A percentile compares a stretch with the other conserved stretches of the same genome.
phyloP scores from a whole-genome alignment of 1,140 invertebrate genomes.

The Zelostemma sp. region DNA sequence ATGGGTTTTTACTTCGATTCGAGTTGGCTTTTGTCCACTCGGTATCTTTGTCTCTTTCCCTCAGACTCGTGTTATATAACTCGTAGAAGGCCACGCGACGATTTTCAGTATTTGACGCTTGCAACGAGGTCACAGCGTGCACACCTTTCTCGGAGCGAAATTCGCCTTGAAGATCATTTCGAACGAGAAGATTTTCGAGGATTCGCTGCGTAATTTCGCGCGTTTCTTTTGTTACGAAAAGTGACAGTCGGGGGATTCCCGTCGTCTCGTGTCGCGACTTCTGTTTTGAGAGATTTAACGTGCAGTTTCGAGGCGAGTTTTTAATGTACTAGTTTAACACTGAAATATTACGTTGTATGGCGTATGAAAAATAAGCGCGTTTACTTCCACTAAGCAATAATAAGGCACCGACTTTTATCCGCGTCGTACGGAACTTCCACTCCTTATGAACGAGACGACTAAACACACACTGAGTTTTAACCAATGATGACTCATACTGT shows the following conservation, averaged over 20 bases:
- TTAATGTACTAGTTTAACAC: not conserved
- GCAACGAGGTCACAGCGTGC: constrained; percentile 10
- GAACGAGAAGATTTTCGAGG: not conserved
- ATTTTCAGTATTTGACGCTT: constrained; percentile 19
- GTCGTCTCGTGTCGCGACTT: not conserved
- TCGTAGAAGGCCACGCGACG: constrained; percentile 33
- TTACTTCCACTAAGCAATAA: constrained; percentile 1
- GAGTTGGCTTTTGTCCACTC: too few relatives aligned
- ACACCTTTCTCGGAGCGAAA: constrained; percentile 8
- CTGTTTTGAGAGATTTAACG: not conserved
- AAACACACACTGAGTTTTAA: constrained; percentile 67
- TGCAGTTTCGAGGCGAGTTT: not conserved
- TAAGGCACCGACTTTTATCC: constrained; percentile 32
- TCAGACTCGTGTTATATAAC: constrained; percentile 38
- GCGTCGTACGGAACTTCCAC: constrained; percentile 54
- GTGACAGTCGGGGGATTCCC: too few relatives aligned
- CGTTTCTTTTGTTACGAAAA: not conserved
- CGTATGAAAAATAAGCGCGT: not conserved
- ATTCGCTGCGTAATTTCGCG: constrained; percentile 5
- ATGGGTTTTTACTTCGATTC: too few relatives aligned
- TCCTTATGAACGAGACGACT: constrained; percentile 63
- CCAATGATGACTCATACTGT: constrained; percentile 67
- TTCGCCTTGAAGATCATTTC: constrained; percentile 1
- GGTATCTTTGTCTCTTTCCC: constrained; percentile 19
- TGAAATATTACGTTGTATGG: not conserved